These are phyloP conservation scores for Drosophila meridionalis DNA, from an alignment of 2,888 invertebrate species.

Conservation along the genomic window DNA sequence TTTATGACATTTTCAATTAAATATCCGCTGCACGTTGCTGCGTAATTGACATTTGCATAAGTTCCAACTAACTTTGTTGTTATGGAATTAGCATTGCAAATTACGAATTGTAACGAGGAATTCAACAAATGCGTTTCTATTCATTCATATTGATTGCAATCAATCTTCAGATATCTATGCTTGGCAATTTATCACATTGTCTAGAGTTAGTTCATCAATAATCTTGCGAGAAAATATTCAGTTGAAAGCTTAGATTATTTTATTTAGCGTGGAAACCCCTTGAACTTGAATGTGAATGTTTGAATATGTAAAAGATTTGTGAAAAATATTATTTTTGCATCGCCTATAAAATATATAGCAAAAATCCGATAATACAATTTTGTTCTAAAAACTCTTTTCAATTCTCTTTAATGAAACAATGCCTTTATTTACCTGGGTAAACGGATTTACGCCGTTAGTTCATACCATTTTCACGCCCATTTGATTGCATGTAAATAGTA, in stretches of 20 bases:
- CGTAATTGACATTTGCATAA: slow-evolving; percentile 40
- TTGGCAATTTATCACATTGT: not conserved
- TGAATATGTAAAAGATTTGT: too few relatives aligned
- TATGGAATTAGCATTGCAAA: slow-evolving; percentile 34
- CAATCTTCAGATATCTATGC: not conserved
- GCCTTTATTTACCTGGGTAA: not conserved
- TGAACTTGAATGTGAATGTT: not conserved
- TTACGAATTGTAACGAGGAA: slow-evolving; percentile 17
- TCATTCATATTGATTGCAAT: slow-evolving; percentile 14
- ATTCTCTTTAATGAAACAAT: not conserved
- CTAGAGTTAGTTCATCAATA: not conserved
- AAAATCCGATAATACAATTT: too few relatives aligned
- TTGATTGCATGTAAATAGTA: slow-evolving; percentile 33
- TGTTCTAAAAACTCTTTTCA: too few relatives aligned
- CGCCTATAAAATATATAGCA: too few relatives aligned
- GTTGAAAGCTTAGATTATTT: not conserved
- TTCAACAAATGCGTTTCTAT: slow-evolving; percentile 17
- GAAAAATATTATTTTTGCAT: too few relatives aligned
- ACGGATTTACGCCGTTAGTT: not conserved
- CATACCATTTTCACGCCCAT: not conserved
- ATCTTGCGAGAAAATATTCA: not conserved
- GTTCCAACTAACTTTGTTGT: slow-evolving; percentile 31
- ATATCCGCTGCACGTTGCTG: slow-evolving; percentile 35
- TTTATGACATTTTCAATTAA: slow-evolving; percentile 33
- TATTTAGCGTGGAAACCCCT: not conserved